Evolutionary conservation across 2,113 vertebrate species (phyloP).

Genomic region (Delphinus delphis): DNA sequence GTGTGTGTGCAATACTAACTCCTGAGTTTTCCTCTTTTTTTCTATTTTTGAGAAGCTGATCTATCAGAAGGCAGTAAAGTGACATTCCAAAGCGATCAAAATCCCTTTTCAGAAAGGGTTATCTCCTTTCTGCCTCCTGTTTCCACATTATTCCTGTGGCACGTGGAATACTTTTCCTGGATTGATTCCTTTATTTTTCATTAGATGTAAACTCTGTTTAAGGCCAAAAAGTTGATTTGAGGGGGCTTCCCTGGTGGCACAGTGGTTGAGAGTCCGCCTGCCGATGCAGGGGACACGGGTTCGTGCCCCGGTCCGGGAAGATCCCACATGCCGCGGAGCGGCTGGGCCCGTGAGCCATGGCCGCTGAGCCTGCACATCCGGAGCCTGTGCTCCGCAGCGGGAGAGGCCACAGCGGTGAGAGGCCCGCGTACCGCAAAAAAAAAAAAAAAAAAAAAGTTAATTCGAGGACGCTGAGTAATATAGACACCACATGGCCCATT

Average conservation of each 20-base stretch:
- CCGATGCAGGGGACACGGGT: no score
- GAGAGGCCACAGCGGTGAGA: no score
- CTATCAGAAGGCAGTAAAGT: background rate
- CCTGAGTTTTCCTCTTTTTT: background rate
- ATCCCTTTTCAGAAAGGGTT: background rate
- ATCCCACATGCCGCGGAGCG: no score
- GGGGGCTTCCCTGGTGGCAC: no score
- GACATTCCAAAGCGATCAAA: background rate
- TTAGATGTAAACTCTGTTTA: background rate
- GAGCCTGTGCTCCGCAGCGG: no score
- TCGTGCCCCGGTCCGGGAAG: no score
- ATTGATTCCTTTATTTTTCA: background rate
- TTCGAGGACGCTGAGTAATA: background rate
- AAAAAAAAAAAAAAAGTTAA: no score
- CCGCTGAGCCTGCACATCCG: no score
- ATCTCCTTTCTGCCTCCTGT: background rate
- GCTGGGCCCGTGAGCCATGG: no score
- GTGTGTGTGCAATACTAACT: background rate
- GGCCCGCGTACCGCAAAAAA: no score
- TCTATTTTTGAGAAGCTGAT: constrained; percentile 27
- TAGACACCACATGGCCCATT: fast-evolving
- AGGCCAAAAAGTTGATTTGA: background rate
- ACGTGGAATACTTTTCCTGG: background rate
- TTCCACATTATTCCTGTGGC: no score
- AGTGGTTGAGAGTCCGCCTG: no score